Evolutionary conservation across 1,140 invertebrate species (phyloP).

Genomic region (Grapholita molesta): DNA sequence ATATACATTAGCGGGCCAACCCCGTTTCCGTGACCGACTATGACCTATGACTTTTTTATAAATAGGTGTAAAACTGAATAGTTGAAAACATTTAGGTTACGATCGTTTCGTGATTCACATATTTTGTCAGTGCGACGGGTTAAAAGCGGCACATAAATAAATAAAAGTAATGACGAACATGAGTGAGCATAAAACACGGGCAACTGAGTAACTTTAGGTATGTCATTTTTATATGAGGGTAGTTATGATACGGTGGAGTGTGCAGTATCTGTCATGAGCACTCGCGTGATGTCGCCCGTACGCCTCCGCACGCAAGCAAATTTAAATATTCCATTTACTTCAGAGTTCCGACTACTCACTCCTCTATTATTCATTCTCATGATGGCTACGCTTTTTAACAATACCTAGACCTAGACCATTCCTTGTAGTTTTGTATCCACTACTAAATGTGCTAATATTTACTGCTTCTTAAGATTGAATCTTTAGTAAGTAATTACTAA

Average conservation of each 20-base stretch:
- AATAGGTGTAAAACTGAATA: background rate
- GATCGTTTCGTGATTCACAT: background rate
- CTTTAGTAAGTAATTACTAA: too few species aligned
- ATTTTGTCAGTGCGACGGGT: background rate
- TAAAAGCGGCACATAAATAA: constrained; percentile 21
- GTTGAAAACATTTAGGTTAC: background rate
- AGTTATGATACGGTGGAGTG: background rate
- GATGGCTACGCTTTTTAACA: background rate
- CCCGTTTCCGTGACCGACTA: background rate
- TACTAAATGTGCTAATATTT: too few species aligned
- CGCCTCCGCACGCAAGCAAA: constrained; percentile 46
- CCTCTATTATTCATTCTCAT: background rate
- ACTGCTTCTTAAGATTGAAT: too few species aligned
- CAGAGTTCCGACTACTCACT: background rate
- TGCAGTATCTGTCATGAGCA: constrained; percentile 19
- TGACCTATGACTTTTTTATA: background rate
- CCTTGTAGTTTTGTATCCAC: too few species aligned
- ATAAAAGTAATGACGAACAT: background rate
- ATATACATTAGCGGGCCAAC: background rate
- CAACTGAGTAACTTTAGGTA: background rate
- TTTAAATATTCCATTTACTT: constrained; percentile 27
- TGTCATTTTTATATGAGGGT: background rate
- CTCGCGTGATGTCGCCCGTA: constrained; percentile 41
- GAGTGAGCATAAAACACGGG: background rate
- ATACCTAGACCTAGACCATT: too few species aligned